Evolutionary conservation across 2,797 vertebrate species (phyloP).

Genomic region (Accipiter minullus): DNA sequence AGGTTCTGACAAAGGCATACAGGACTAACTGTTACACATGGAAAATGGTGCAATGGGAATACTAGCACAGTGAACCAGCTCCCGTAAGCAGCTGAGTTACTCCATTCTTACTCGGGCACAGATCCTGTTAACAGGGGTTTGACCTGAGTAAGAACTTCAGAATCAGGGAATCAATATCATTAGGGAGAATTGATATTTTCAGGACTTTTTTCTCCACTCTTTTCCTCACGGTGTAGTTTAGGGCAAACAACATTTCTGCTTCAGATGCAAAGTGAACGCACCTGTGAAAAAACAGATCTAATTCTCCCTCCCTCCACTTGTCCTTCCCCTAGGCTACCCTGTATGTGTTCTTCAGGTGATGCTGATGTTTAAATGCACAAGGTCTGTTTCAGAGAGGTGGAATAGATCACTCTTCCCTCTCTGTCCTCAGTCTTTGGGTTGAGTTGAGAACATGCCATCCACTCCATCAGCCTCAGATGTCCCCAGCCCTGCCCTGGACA

Average conservation of each 20-base stretch:
- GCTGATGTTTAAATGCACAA: neutral
- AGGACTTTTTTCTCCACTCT: neutral
- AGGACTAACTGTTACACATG: neutral
- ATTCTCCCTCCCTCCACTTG: neutral
- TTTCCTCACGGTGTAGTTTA: neutral
- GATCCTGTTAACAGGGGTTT: neutral
- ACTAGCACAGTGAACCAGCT: neutral
- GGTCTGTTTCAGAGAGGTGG: neutral
- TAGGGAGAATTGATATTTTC: neutral
- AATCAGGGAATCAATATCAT: neutral
- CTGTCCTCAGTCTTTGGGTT: neutral
- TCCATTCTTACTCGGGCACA: neutral
- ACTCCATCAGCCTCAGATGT: neutral
- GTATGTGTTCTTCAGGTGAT: neutral
- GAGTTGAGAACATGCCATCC: neutral
- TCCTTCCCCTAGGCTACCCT: neutral
- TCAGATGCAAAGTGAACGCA: neutral
- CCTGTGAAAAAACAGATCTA: neutral
- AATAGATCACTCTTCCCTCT: neutral
- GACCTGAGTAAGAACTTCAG: neutral
- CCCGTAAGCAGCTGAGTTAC: constrained; percentile 16
- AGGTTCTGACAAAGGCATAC: constrained; percentile 23
- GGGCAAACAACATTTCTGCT: neutral
- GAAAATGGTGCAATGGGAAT: constrained; percentile 22
- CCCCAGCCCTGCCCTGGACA: neutral